Evolutionary conservation across 2,888 invertebrate genomes (phyloP), one percentile per base, ranked within the genome.

Genomic region (Pristionchus maxplancki): DNA sequence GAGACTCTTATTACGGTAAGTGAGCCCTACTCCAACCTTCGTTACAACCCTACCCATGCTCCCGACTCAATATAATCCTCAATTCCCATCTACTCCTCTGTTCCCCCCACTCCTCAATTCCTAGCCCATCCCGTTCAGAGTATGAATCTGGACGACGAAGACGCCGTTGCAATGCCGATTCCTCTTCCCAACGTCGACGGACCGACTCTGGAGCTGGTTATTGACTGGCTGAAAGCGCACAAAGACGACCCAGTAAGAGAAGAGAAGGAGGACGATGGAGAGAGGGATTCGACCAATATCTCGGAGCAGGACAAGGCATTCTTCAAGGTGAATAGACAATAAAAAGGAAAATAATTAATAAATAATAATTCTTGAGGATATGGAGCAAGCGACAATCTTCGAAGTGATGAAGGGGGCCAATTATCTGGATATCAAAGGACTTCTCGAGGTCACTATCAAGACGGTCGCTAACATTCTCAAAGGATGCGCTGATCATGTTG

Each of bases 181-280:
- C 71, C 71, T 24, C 71, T 74, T 37, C 71, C 71, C 71, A 74
- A 74, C 40, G 71, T 74, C 9, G 24, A 74, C 37, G 71, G 37
- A 5, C 24, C 20, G 5, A 74, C 71, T 0, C 71, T 74, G 37
- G 24, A 74, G 71, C 11, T 37, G 40, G 20, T 74, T 24, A 74
- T 74, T 24, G 15, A 13, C 6, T 74, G 71, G 71, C 24, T 37
- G 2, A 24, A 8, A 74, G 9, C 2, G 71, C 40, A 74, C 40
- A 74, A 40, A 9, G 71, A 40, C 0, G 40, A 37, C 37, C 40
- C 71, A 24, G 1, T 24, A 20, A 28, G 8, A 1, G 24, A 37
- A 13, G 71, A 74, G 40, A 40, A 74, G 40, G 71, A 74, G 71
- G 71, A 74, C 24, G 71, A 74, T 20, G 40, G 40, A 15, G 71